Conservation (phyloP, 2,113 vertebrate species). For the Mus spicilegus region DNA sequence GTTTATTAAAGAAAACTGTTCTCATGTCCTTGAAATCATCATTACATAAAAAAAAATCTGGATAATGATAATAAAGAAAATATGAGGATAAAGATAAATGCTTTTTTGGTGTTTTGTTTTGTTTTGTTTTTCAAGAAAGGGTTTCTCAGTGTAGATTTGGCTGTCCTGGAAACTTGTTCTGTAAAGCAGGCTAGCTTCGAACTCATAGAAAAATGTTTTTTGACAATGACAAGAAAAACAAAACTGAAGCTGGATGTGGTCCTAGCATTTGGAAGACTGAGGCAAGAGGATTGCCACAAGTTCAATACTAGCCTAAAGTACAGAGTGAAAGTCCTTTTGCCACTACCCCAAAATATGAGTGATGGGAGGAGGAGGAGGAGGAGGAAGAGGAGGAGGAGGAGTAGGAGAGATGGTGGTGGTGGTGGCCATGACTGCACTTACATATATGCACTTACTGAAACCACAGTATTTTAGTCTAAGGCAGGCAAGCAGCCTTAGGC, state of each 20-base stretch:
- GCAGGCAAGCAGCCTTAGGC: slow-evolving; percentile 36
- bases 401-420: not conserved
- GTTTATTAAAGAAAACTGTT: slow-evolving; percentile 67
- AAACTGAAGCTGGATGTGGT: not conserved
- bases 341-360: not conserved
- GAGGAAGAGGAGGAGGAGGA: not conserved
- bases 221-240: not conserved
- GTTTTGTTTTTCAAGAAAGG: not conserved
- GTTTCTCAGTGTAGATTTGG: not conserved
- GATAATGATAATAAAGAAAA: not conserved
- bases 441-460: not conserved
- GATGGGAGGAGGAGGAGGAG: not conserved
- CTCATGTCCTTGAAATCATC: slow-evolving; percentile 67
- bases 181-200: not conserved
- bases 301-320: not conserved
- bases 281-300: not conserved
- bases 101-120: not conserved
- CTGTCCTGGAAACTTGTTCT: not conserved
- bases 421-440: not conserved
- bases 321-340: too few species aligned
- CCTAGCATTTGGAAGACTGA: not conserved
- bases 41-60: slow-evolving; percentile 24
- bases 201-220: not conserved
- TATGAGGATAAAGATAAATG: not conserved
- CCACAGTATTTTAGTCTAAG: not conserved